phyloP scores from a whole-genome alignment of 2,797 vertebrate genomes.

The Apodemus agrarius region DNA sequence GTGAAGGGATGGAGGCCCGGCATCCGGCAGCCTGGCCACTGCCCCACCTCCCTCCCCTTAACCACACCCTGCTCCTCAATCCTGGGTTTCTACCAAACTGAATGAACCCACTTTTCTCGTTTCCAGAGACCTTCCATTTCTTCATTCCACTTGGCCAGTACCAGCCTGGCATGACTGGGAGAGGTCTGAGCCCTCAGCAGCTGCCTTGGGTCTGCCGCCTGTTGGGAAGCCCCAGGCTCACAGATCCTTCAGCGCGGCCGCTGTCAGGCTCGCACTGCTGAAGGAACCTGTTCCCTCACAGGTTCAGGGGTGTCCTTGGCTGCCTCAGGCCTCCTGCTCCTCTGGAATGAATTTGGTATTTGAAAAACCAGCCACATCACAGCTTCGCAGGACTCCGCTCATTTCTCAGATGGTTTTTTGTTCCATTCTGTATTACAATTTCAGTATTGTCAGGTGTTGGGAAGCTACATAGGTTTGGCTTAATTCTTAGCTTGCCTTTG shows the following conservation, averaged over 20 bases:
- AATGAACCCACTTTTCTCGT: not conserved
- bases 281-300: not conserved
- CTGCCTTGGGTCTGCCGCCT: too few relatives aligned
- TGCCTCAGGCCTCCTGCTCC: not conserved
- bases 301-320: not conserved
- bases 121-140: not conserved
- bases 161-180: not conserved
- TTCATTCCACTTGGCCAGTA: not conserved
- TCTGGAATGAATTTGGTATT: not conserved
- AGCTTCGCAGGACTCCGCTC: not conserved
- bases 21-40: too few relatives aligned
- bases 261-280: too few relatives aligned
- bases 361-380: not conserved
- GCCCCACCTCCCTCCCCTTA: not conserved
- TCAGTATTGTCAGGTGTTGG: not conserved
- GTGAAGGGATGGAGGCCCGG: too few relatives aligned
- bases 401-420: not conserved
- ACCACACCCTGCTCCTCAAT: accelerated
- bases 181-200: not conserved
- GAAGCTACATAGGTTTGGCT: not conserved
- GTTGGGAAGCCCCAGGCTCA: not conserved
- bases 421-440: not conserved
- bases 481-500: not conserved
- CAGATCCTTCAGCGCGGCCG: too few relatives aligned
- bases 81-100: not conserved